Evolutionary conservation across 2,888 invertebrate species (phyloP).

Genomic region (Macrosiphum euphorbiae): DNA sequence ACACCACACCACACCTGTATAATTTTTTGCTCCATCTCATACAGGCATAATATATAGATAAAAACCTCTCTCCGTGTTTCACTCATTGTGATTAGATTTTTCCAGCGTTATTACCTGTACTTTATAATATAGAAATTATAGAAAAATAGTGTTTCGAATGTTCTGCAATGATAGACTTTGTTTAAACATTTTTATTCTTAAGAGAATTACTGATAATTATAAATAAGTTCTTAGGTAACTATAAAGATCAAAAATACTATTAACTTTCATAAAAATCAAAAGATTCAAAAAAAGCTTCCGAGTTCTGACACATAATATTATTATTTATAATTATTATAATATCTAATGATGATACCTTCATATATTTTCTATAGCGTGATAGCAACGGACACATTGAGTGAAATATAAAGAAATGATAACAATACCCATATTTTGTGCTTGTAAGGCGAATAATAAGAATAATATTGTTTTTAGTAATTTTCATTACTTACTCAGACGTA

Average conservation of each 20-base stretch:
- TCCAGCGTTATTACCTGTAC: not conserved
- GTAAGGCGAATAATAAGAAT: not conserved
- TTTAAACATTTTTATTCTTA: not conserved
- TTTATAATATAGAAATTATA: not conserved
- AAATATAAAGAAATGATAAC: not conserved
- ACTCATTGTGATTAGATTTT: not conserved
- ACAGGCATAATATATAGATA: not conserved
- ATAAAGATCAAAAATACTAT: not conserved
- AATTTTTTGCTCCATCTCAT: not conserved
- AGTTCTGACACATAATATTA: not conserved
- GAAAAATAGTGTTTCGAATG: not conserved
- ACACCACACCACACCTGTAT: not conserved
- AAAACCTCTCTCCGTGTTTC: not conserved
- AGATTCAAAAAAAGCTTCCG: not conserved
- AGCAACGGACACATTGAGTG: not conserved
- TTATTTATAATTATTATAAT: not conserved
- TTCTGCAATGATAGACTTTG: not conserved
- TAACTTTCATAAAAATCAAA: not conserved
- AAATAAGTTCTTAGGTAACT: not conserved
- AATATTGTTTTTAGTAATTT: not conserved
- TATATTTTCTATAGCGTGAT: not conserved
- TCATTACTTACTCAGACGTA: not conserved
- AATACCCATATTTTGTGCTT: not conserved
- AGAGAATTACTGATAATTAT: not conserved
- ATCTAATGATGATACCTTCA: not conserved